These are phyloP conservation scores for Agelastica alni DNA, from an alignment of 2,888 invertebrate genomes.

Conservation along the genomic window DNA sequence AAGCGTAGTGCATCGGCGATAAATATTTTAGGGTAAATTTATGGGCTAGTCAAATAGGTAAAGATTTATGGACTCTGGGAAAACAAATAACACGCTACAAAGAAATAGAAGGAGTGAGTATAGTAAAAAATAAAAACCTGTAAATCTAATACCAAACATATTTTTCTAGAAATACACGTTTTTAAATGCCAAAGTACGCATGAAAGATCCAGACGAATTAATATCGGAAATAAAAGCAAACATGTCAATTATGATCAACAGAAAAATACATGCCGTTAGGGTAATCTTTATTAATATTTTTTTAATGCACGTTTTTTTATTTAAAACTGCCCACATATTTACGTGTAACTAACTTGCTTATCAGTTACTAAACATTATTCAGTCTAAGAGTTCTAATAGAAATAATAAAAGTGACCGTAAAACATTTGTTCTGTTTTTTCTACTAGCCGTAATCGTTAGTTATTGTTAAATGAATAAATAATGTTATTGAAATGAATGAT, in stretches of 20 bases:
- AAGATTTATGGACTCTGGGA: constrained; percentile 78
- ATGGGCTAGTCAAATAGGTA: constrained; percentile 81
- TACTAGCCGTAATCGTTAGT: no score
- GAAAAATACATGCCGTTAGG: constrained; percentile 88
- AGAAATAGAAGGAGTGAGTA: constrained; percentile 74
- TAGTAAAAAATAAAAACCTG: not conserved
- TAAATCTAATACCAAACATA: constrained; percentile 11
- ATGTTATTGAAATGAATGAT: not conserved
- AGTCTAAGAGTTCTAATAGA: no score
- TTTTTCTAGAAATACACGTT: constrained; percentile 72
- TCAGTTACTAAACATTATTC: no score
- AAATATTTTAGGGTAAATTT: constrained; percentile 68
- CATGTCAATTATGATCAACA: constrained; percentile 81
- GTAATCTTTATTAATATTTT: no score
- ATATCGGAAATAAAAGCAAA: constrained; percentile 79
- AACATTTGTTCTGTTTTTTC: no score
- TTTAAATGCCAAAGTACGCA: constrained; percentile 77
- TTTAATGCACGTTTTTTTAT: no score
- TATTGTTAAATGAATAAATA: constrained; percentile 6
- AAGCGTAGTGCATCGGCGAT: not conserved
- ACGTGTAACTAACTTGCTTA: no score
- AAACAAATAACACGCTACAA: constrained; percentile 76
- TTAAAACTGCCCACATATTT: no score
- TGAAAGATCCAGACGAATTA: constrained; percentile 78
- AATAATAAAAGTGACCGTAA: no score